Conservation (phyloP, 2,888 invertebrate species). For the Oasisia sp. region DNA sequence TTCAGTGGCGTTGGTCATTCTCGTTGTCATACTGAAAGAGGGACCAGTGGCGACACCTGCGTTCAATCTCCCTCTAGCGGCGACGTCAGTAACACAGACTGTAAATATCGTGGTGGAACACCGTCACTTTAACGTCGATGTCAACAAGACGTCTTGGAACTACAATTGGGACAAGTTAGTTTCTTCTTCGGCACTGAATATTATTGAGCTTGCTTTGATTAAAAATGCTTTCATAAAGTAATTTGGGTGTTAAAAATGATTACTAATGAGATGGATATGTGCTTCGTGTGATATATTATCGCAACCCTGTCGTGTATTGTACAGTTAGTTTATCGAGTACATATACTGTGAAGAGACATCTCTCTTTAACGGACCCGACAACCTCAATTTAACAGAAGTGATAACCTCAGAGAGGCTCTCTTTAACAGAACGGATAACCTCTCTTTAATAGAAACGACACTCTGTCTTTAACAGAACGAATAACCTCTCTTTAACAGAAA, state of each 20-base stretch:
- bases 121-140: neutral
- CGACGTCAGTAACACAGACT: neutral
- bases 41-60: neutral
- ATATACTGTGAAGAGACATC: no score
- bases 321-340: no score
- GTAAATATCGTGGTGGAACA: neutral
- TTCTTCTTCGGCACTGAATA: neutral
- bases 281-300: no score
- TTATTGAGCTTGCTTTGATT: neutral
- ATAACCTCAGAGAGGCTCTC: no score
- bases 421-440: neutral
- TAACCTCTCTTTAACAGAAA: no score
- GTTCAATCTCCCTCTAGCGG: neutral
- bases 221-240: no score
- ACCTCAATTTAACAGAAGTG: no score
- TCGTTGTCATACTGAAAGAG: neutral
- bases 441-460: no score
- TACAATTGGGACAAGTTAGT: neutral
- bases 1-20: constrained; percentile 17
- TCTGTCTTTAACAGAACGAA: neutral
- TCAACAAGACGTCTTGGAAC: neutral
- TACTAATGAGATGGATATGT: no score
- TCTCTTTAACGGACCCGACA: no score
- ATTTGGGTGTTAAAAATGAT: no score
- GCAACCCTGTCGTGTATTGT: no score